Conservation (phyloP, 2,113 vertebrate species). For the Chitala chitala region DNA sequence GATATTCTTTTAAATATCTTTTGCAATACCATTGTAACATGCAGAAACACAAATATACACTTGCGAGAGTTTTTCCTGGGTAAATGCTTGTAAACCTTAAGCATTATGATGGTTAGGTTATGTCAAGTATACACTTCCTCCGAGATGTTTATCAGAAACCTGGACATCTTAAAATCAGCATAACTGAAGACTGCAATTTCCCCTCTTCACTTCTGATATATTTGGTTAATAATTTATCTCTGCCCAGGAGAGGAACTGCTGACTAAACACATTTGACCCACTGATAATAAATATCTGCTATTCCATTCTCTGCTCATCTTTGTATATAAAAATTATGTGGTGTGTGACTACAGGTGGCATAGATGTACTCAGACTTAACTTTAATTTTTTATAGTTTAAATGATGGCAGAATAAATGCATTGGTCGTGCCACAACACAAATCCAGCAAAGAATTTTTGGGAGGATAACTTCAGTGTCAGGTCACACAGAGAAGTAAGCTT, state of each 20-base stretch:
- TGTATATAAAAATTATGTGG: not conserved
- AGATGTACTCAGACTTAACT: not conserved
- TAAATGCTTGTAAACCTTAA: not conserved
- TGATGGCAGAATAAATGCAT: not conserved
- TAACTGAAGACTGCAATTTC: not conserved
- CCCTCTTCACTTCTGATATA: not conserved
- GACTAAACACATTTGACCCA: slow-evolving; percentile 4
- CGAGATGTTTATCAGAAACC: not conserved
- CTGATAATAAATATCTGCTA: not conserved
- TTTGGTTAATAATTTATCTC: slow-evolving; percentile 8
- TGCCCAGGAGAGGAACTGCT: not conserved
- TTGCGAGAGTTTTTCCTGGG: no score
- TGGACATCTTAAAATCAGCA: slow-evolving; percentile 9
- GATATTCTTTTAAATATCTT: no score
- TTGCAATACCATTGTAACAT: no score
- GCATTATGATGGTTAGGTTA: not conserved
- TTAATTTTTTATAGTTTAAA: not conserved
- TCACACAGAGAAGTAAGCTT: no score
- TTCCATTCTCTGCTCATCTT: not conserved
- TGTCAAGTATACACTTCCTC: not conserved
- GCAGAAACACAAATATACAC: not conserved
- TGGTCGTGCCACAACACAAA: not conserved
- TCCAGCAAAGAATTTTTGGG: no score
- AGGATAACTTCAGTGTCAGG: no score
- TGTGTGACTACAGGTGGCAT: not conserved